Evolutionary conservation across 1,140 invertebrate species (phyloP).

Genomic region (Ceratitis capitata): DNA sequence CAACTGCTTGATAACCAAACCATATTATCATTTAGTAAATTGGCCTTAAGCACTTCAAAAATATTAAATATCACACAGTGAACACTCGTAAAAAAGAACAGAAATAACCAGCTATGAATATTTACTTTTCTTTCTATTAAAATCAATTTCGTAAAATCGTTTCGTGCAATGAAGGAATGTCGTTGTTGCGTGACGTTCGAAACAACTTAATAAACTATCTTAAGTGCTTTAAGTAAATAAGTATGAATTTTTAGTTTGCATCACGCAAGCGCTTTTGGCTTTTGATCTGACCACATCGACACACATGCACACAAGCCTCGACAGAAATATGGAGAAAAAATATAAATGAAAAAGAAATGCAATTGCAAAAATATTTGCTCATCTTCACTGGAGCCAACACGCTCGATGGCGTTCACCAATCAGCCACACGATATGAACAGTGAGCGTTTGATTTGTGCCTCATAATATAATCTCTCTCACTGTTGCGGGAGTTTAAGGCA

Average conservation of each 20-base stretch:
- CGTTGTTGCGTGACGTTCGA: neutral
- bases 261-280: slow-evolving; percentile 7
- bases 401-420: neutral
- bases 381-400: slow-evolving; percentile 15
- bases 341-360: neutral
- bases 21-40: too few species aligned
- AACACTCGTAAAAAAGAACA: too few species aligned
- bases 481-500: neutral
- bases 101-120: too few species aligned
- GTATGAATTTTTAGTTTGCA: neutral
- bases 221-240: slow-evolving; percentile 33
- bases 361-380: neutral
- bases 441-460: neutral
- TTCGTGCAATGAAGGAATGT: slow-evolving; percentile 26
- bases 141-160: slow-evolving; percentile 6
- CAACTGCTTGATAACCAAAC: too few species aligned
- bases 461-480: neutral
- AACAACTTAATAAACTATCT: slow-evolving; percentile 36
- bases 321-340: neutral
- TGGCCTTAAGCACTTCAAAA: too few species aligned
- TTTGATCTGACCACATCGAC: too few species aligned
- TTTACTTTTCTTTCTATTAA: neutral
- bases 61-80: too few species aligned
- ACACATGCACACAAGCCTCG: too few species aligned
- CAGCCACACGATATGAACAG: neutral